Evolutionary conservation across 2,113 vertebrate genomes (phyloP).

Genomic region (Pygathrix nemaeus): DNA sequence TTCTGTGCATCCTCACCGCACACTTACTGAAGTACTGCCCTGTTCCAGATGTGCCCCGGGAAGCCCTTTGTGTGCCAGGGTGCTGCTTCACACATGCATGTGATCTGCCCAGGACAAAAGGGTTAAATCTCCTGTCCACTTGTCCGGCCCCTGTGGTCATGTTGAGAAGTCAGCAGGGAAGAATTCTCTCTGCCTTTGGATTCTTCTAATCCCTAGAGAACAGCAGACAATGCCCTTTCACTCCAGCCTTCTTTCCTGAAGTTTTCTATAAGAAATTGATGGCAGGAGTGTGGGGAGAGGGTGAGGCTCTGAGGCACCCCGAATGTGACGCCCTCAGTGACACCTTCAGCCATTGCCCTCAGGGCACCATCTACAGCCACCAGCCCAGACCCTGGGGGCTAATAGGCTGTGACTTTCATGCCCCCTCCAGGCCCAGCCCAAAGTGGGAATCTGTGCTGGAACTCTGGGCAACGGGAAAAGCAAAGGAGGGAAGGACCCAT

Average conservation of each 20-base stretch:
- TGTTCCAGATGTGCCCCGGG: accelerated
- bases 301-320: not conserved
- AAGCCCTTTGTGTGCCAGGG: not conserved
- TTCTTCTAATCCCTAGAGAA: not conserved
- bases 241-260: not conserved
- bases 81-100: not conserved
- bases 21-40: not conserved
- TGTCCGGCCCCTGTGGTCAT: not conserved
- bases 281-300: not conserved
- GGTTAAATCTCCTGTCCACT: not conserved
- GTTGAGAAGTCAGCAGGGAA: not conserved
- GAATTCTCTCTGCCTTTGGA: not conserved
- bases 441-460: not conserved
- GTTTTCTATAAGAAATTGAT: not conserved
- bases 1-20: not conserved
- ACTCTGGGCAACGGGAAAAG: not conserved
- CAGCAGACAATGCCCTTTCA: not conserved
- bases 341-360: not conserved
- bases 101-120: not conserved
- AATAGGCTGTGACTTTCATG: not conserved
- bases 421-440: too few species aligned
- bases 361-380: not conserved
- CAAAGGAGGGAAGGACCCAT: too few species aligned
- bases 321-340: too few species aligned
- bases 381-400: not conserved